A percentile compares a stretch with the other conserved stretches of the same genome.
Conservation (phyloP, 1,140 invertebrate species). For the Diachasmimorpha longicaudata region DNA sequence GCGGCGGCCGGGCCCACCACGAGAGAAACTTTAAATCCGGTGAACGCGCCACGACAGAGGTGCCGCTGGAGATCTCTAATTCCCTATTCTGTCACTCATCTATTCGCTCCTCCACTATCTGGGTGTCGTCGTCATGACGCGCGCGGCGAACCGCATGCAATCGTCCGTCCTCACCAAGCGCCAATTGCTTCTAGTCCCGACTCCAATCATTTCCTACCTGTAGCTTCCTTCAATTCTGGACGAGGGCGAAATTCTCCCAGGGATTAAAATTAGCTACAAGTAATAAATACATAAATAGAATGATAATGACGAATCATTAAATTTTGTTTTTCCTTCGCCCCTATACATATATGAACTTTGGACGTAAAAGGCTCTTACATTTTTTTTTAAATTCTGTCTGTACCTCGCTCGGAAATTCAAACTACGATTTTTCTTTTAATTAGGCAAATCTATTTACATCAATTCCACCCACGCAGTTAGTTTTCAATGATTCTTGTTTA, state of each 20-base stretch:
- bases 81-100: not conserved
- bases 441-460: too few species aligned
- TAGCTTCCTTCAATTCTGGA: not conserved
- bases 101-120: not conserved
- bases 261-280: too few species aligned
- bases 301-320: too few species aligned
- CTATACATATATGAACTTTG: too few species aligned
- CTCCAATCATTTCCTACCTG: constrained; percentile 24
- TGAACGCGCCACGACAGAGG: not conserved
- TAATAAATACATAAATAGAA: too few species aligned
- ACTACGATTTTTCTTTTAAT: too few species aligned
- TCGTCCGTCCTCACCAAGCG: constrained; percentile 6
- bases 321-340: too few species aligned
- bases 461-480: too few species aligned
- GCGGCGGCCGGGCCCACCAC: not conserved
- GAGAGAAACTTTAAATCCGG: constrained; percentile 4
- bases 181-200: constrained; percentile 5
- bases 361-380: too few species aligned
- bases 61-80: not conserved
- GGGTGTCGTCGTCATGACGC: constrained; percentile 15
- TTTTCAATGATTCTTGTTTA: too few species aligned
- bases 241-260: not conserved
- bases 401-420: too few species aligned
- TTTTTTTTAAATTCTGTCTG: too few species aligned
- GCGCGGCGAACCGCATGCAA: constrained; percentile 20